These are phyloP conservation scores for Malurus melanocephalus DNA, from an alignment of 2,113 vertebrate genomes.

Conservation along the genomic window DNA sequence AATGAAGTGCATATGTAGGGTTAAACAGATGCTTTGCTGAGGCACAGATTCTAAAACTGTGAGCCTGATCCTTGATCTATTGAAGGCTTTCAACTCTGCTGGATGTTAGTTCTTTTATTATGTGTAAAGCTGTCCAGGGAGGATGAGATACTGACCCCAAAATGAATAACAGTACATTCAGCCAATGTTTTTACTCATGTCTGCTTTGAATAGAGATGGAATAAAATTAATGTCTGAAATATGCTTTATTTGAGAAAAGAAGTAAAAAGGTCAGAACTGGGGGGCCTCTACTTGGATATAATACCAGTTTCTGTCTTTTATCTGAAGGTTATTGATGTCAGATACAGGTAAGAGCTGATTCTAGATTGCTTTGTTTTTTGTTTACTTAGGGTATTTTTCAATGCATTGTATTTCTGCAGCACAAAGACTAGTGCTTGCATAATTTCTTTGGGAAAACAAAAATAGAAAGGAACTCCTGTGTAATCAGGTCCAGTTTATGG, in stretches of 20 bases:
- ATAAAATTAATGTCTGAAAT: conserved; percentile 34
- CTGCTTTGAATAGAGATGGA: conserved; percentile 38
- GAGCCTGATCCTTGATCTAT: conserved; percentile 39
- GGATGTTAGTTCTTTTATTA: conserved; percentile 38
- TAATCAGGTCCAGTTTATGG: not conserved
- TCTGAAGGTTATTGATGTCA: not conserved
- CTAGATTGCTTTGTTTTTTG: not conserved
- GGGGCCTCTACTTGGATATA: not conserved
- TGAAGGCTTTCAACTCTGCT: conserved; percentile 51
- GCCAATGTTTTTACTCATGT: conserved; percentile 23
- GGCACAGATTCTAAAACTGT: conserved; percentile 20
- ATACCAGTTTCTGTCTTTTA: not conserved
- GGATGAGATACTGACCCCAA: conserved; percentile 44
- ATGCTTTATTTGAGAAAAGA: not conserved
- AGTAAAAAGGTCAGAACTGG: not conserved
- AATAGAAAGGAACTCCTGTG: not conserved
- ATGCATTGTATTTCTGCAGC: not conserved
- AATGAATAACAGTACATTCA: conserved; percentile 38
- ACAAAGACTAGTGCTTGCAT: not conserved
- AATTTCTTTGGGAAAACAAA: not conserved
- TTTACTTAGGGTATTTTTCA: not conserved
- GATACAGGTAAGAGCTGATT: not conserved
- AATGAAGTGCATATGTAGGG: not conserved
- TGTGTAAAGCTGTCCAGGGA: conserved; percentile 30
- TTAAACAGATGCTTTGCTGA: conserved; percentile 49